These are phyloP conservation scores for Mya arenaria DNA, from an alignment of 1,140 invertebrate genomes.

Conservation along the genomic window DNA sequence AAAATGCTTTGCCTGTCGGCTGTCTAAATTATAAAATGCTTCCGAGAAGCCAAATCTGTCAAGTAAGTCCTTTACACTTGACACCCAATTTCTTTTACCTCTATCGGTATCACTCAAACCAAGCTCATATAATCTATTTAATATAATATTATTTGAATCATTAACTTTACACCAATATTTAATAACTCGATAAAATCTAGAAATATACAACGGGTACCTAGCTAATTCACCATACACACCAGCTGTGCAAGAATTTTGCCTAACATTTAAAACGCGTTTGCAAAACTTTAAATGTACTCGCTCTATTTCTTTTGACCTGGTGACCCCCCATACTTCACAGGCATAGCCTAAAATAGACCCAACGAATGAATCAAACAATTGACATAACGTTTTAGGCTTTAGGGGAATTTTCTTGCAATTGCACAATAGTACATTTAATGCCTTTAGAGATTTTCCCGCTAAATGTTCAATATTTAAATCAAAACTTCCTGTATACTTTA, in stretches of 20 bases:
- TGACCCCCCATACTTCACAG: conserved; percentile 12
- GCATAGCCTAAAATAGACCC: conserved; percentile 26
- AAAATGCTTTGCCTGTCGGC: too few relatives aligned
- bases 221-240: conserved; percentile 28
- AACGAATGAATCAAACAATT: conserved; percentile 35
- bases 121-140: too few relatives aligned
- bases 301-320: not conserved
- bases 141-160: too few relatives aligned
- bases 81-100: too few relatives aligned
- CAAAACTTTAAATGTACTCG: conserved; percentile 15
- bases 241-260: conserved; percentile 5
- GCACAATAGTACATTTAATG: not conserved
- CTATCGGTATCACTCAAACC: too few relatives aligned
- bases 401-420: not conserved
- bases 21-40: too few relatives aligned
- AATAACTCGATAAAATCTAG: not conserved
- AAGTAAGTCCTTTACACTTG: too few relatives aligned
- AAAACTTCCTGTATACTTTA: conserved; percentile 47
- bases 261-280: conserved; percentile 34
- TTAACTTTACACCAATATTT: conserved; percentile 39
- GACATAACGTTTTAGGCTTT: conserved; percentile 4
- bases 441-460: conserved; percentile 13
- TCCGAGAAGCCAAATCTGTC: too few relatives aligned
- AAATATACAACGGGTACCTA: not conserved
- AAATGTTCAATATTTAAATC: conserved; percentile 1